These are phyloP conservation scores for Epirrhoe alternata DNA, from an alignment of 2,888 invertebrate species.

Conservation along the genomic window DNA sequence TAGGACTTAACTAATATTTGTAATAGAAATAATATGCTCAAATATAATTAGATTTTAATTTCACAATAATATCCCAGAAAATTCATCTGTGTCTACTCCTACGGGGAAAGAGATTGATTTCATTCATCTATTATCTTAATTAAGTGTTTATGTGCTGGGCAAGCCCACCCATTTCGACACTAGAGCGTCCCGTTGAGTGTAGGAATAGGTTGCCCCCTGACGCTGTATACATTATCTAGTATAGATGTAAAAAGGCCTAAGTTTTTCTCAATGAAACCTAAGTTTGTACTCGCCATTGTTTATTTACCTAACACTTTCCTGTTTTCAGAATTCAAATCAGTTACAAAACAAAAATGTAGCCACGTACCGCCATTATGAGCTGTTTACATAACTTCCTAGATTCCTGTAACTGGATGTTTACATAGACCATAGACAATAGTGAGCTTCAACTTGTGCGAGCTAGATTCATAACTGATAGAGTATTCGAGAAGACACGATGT, in stretches of 20 bases:
- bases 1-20: background rate
- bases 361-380: slow-evolving; percentile 57
- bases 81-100: too few relatives aligned
- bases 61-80: background rate
- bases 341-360: slow-evolving; percentile 52
- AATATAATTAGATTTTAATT: background rate
- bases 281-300: background rate
- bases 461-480: slow-evolving; percentile 33
- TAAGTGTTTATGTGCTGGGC: too few relatives aligned
- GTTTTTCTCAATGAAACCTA: too few relatives aligned
- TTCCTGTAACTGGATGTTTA: slow-evolving; percentile 46
- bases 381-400: slow-evolving; percentile 39
- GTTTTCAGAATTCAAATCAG: slow-evolving; percentile 59
- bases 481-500: slow-evolving; percentile 44
- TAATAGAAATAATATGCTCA: background rate
- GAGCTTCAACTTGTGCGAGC: slow-evolving; percentile 8
- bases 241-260: too few relatives aligned
- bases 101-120: too few relatives aligned
- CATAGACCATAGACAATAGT: slow-evolving; percentile 50
- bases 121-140: too few relatives aligned
- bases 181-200: too few relatives aligned
- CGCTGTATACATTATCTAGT: too few relatives aligned
- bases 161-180: too few relatives aligned
- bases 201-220: too few relatives aligned
- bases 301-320: slow-evolving; percentile 9